phyloP scores from a whole-genome alignment of 2,113 vertebrate genomes.

The Piaya cayana region DNA sequence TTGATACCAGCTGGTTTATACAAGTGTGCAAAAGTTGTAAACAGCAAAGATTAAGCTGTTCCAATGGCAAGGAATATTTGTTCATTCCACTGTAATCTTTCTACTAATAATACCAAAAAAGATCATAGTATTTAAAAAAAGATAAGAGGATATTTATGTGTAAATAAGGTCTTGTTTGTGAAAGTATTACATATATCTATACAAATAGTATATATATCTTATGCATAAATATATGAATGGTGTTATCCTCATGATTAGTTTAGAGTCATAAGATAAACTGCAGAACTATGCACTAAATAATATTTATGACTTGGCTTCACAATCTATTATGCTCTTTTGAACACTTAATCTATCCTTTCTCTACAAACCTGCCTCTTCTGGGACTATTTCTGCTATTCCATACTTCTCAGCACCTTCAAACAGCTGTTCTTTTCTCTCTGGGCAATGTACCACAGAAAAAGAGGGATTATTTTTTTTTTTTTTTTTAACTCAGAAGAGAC shows the following conservation, averaged over 20 bases:
- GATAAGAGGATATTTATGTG: background rate
- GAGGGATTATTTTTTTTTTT: background rate
- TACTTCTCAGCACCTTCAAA: background rate
- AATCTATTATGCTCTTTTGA: slow-evolving; percentile 43
- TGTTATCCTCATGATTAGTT: background rate
- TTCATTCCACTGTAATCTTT: slow-evolving; percentile 30
- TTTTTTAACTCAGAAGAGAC: background rate
- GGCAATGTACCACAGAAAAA: background rate
- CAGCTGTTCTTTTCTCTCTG: slow-evolving; percentile 2
- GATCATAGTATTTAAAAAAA: background rate
- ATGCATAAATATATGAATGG: background rate
- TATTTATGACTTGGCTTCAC: slow-evolving; percentile 17
- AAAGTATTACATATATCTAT: background rate
- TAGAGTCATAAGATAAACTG: background rate
- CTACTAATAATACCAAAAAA: background rate
- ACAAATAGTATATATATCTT: background rate
- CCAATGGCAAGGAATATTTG: slow-evolving; percentile 3
- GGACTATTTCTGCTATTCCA: background rate
- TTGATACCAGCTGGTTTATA: slow-evolving; percentile 71
- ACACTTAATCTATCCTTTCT: background rate
- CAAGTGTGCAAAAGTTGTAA: slow-evolving; percentile 70
- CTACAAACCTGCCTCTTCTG: slow-evolving; percentile 8
- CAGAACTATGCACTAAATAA: background rate
- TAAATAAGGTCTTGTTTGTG: background rate
- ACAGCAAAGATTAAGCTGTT: slow-evolving; percentile 63